Conservation (phyloP, 2,797 vertebrate species). For the Micromesistius poutassou region DNA sequence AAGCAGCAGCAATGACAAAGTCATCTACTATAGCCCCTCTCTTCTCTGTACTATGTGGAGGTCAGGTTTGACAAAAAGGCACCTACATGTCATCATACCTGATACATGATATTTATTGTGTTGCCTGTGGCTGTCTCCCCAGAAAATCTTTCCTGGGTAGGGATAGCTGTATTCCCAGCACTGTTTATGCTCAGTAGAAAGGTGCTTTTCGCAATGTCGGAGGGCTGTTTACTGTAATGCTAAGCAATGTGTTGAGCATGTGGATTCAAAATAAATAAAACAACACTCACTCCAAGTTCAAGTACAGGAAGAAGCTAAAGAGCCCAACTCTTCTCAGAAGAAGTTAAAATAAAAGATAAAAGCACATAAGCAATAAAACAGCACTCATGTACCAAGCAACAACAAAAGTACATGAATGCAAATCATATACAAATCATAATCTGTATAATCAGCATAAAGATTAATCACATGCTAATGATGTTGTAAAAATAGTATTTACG, state of each 20-base stretch:
- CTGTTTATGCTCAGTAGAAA: background rate
- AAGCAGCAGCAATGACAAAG: background rate
- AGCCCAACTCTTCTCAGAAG: background rate
- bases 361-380: background rate
- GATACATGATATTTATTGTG: background rate
- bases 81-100: background rate
- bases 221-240: background rate
- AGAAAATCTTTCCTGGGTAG: background rate
- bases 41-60: no score
- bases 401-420: background rate
- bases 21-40: background rate
- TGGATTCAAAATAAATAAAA: background rate
- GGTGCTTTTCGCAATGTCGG: background rate
- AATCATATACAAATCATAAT: no score
- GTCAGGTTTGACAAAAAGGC: background rate
- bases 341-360: background rate
- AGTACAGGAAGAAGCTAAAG: background rate
- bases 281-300: background rate
- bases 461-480: background rate
- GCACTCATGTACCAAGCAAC: background rate
- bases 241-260: background rate
- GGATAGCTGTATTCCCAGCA: background rate
- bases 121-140: constrained; percentile 1
- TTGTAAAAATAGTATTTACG: background rate
- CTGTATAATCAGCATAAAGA: no score